Evolutionary conservation across 2,113 vertebrate species (phyloP).

Genomic region (Andinoacara biseriatus): DNA sequence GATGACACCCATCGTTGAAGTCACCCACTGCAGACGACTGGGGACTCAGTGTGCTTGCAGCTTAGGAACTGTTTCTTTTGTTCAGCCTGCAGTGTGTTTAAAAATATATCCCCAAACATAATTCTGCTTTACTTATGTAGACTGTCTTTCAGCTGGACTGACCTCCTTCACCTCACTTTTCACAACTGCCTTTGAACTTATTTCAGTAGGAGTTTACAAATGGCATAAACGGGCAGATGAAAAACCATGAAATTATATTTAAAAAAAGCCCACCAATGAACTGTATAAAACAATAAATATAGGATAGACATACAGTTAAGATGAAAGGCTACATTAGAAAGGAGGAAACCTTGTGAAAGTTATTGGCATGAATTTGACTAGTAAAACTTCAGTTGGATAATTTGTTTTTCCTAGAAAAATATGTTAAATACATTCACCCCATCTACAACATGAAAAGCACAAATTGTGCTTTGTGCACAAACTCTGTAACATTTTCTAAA

Average conservation of each 20-base stretch:
- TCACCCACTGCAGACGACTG: slow-evolving; percentile 58
- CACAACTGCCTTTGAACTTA: neutral
- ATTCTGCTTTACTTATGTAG: neutral
- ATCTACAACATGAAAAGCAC: neutral
- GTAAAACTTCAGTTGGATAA: neutral
- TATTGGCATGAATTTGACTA: neutral
- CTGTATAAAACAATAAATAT: neutral
- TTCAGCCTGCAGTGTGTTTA: slow-evolving; percentile 12
- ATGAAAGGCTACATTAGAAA: neutral
- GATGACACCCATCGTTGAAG: slow-evolving; percentile 67
- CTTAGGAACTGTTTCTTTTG: slow-evolving; percentile 36
- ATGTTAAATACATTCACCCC: neutral
- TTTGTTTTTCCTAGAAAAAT: neutral
- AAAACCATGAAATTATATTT: neutral
- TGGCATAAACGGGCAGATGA: neutral
- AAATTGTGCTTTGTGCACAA: neutral
- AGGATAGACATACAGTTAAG: neutral
- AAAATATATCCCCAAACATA: neutral
- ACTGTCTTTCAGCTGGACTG: neutral
- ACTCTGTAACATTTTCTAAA: slow-evolving; percentile 2
- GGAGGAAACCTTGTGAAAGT: neutral
- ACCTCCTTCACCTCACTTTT: neutral
- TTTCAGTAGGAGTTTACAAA: neutral
- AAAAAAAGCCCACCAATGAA: neutral
- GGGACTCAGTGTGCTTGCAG: slow-evolving; percentile 28